phyloP scores from a whole-genome alignment of 2,113 vertebrate genomes.

The Mirounga angustirostris region DNA sequence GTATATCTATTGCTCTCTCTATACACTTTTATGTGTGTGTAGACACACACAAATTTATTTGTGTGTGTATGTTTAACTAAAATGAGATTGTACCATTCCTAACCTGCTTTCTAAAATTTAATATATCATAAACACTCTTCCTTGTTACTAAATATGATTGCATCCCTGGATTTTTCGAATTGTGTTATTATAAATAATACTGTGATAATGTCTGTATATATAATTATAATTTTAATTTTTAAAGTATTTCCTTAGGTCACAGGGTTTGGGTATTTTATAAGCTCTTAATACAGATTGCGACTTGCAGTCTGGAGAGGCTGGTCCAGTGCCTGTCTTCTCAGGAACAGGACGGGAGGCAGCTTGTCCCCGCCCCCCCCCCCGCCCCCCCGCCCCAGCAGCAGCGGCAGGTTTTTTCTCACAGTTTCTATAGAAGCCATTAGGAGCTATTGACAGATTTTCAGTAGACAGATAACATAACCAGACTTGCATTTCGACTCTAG shows the following conservation, averaged over 20 bases:
- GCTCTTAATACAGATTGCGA: neutral
- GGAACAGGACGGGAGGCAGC: neutral
- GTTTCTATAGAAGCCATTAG: neutral
- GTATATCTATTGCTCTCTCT: neutral
- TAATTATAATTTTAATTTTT: slow-evolving; percentile 20
- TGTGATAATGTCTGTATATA: neutral
- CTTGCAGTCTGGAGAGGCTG: neutral
- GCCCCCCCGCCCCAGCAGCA: neutral
- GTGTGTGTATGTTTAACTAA: neutral
- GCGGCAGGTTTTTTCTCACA: neutral
- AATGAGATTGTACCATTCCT: neutral
- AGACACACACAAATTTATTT: neutral
- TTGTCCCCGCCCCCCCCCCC: neutral
- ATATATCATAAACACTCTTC: neutral
- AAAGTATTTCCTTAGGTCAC: neutral
- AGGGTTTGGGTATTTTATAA: neutral
- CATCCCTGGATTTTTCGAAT: neutral
- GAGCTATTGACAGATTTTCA: neutral
- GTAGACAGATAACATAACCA: neutral
- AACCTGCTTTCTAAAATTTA: neutral
- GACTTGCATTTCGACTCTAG: neutral
- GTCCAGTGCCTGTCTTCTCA: neutral
- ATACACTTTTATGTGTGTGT: neutral
- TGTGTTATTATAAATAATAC: neutral
- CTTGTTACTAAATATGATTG: neutral